These are phyloP conservation scores for Gymnocephalus cernua DNA, from an alignment of 2,113 vertebrate species.

Conservation along the genomic window DNA sequence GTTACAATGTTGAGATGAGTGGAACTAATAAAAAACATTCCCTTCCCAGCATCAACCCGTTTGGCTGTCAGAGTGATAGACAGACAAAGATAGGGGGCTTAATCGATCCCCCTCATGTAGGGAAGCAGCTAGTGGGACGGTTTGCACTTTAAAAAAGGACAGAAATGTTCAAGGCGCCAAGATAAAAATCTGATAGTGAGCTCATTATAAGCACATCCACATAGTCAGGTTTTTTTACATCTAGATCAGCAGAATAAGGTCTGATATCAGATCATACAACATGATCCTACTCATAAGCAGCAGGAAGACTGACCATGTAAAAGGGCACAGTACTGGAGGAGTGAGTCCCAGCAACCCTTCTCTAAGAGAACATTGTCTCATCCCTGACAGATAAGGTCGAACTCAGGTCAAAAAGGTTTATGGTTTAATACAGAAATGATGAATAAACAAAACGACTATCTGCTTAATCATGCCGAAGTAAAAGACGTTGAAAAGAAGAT, in stretches of 20 bases:
- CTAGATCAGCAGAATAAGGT: slow-evolving; percentile 73
- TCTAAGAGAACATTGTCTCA: slow-evolving; percentile 2
- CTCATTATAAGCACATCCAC: slow-evolving; percentile 71
- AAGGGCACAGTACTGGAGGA: slow-evolving; percentile 15
- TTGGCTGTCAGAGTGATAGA: slow-evolving; percentile 31
- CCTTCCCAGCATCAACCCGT: slow-evolving; percentile 37
- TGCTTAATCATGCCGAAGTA: slow-evolving; percentile 1
- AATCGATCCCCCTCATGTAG: slow-evolving; percentile 67
- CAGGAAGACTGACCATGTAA: slow-evolving; percentile 46
- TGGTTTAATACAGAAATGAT: slow-evolving; percentile 17
- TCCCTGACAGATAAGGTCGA: background rate
- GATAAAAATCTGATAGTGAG: slow-evolving; percentile 73
- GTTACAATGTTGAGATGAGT: slow-evolving; percentile 22
- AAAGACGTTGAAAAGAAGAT: no score
- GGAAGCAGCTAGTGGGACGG: slow-evolving; percentile 42
- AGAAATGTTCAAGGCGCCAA: slow-evolving; percentile 72
- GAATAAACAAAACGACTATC: slow-evolving; percentile 1
- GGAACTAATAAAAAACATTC: slow-evolving; percentile 29
- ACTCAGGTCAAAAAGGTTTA: slow-evolving; percentile 10
- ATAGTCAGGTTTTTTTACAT: slow-evolving; percentile 72
- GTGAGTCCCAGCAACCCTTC: background rate
- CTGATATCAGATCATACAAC: slow-evolving; percentile 68
- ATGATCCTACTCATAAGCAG: slow-evolving; percentile 60
- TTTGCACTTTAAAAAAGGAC: slow-evolving; percentile 75
- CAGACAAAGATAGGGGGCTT: slow-evolving; percentile 30